These are phyloP conservation scores for Leptinotarsa rubiginosa DNA, from an alignment of 2,888 invertebrate species.

Conservation along the genomic window DNA sequence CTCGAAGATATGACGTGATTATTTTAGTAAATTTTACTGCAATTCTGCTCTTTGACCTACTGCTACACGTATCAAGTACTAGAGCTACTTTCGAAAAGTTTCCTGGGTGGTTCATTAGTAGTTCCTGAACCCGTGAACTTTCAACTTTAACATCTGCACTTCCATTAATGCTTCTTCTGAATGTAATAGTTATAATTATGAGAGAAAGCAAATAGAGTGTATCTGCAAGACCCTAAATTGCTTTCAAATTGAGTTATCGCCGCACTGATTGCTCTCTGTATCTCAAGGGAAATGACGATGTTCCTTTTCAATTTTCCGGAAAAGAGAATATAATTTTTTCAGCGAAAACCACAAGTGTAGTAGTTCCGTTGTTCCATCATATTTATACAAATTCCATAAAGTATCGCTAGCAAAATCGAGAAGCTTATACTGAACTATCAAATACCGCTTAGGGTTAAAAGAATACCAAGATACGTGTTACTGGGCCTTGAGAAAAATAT, in stretches of 20 bases:
- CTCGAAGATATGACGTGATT: no score
- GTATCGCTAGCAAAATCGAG: no score
- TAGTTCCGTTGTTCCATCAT: no score
- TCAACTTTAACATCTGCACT: not conserved
- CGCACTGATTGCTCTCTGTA: conserved; percentile 6
- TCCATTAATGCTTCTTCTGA: not conserved
- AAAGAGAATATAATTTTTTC: not conserved
- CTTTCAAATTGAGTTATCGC: conserved; percentile 17
- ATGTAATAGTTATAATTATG: not conserved
- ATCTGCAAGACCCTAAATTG: not conserved
- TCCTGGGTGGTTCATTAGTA: not conserved
- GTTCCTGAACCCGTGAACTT: not conserved
- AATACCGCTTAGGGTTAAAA: no score
- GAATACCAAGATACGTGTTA: no score
- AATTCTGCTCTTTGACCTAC: no score
- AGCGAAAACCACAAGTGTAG: not conserved
- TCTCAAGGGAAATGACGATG: conserved; percentile 10
- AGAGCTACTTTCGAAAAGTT: not conserved
- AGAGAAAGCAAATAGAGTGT: not conserved
- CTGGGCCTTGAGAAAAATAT: no score
- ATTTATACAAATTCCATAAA: no score
- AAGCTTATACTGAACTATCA: no score
- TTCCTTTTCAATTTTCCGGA: conserved; percentile 7
- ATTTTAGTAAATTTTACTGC: no score
- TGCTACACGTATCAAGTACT: no score